These are phyloP conservation scores for Aythya baeri DNA, from an alignment of 2,113 vertebrate species.

Conservation along the genomic window DNA sequence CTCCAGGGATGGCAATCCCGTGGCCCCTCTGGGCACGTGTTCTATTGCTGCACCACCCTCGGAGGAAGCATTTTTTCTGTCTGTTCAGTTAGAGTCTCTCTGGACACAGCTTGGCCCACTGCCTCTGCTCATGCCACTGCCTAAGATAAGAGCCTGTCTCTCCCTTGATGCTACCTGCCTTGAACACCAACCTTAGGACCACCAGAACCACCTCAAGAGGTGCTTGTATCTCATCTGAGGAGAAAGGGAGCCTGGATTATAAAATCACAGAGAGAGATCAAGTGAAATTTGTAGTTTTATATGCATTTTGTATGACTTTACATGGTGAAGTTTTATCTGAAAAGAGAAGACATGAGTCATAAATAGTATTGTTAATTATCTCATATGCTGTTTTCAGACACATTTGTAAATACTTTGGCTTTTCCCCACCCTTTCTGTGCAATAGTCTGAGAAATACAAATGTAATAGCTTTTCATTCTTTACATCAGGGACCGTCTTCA, in stretches of 20 bases:
- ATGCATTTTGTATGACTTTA: background rate
- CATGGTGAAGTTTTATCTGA: background rate
- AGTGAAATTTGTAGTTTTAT: background rate
- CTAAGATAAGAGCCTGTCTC: background rate
- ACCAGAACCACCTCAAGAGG: background rate
- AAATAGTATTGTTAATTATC: background rate
- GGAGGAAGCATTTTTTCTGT: background rate
- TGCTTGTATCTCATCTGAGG: background rate
- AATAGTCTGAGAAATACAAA: background rate
- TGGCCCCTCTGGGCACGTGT: background rate
- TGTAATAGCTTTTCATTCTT: background rate
- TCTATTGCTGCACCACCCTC: background rate
- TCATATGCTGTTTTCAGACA: background rate
- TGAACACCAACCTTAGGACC: background rate
- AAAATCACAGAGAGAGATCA: background rate
- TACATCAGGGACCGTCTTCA: background rate
- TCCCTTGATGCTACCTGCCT: background rate
- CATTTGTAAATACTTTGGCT: background rate
- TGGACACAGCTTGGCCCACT: background rate
- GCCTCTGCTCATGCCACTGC: background rate
- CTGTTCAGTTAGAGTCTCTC: rapidly evolving
- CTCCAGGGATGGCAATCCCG: background rate
- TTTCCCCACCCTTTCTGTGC: background rate
- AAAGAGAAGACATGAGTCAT: background rate
- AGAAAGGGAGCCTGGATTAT: background rate